Evolutionary conservation across 2,888 invertebrate genomes (phyloP).

Genomic region (Archips crataeganus): DNA sequence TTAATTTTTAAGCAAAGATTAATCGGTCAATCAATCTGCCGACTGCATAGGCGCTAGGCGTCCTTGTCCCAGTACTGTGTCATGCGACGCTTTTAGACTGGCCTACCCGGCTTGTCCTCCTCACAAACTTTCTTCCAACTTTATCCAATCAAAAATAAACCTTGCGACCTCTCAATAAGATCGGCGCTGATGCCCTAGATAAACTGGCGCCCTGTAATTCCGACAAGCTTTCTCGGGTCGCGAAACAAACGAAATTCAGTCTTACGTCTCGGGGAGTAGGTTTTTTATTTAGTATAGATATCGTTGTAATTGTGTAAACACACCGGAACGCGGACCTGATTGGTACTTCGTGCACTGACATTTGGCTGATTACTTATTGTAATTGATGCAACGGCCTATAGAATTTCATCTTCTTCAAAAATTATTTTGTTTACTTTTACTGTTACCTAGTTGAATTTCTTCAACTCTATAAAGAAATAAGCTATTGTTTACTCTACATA

Average conservation of each 20-base stretch:
- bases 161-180: conserved; percentile 59
- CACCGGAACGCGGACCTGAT: conserved; percentile 70
- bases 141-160: conserved; percentile 65
- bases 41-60: conserved; percentile 77
- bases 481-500: background rate
- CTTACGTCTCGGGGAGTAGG: conserved; percentile 57
- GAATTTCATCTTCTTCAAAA: background rate
- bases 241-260: conserved; percentile 56
- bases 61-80: conserved; percentile 83
- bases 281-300: conserved; percentile 46
- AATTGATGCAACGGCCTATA: conserved; percentile 44
- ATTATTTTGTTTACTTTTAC: background rate
- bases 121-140: conserved; percentile 68
- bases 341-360: conserved; percentile 70
- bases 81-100: conserved; percentile 78
- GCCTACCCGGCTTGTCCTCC: conserved; percentile 67
- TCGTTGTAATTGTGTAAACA: conserved; percentile 53
- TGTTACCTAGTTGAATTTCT: background rate
- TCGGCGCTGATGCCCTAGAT: conserved; percentile 50
- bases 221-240: conserved; percentile 57
- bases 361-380: conserved; percentile 70
- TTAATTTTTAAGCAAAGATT: conserved; percentile 67
- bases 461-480: background rate
- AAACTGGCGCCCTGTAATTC: conserved; percentile 57
- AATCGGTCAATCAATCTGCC: conserved; percentile 80